A percentile compares a stretch with the other conserved stretches of the same genome.
phyloP scores from a whole-genome alignment of 2,797 vertebrate species.

The Chloroceryle amazona region DNA sequence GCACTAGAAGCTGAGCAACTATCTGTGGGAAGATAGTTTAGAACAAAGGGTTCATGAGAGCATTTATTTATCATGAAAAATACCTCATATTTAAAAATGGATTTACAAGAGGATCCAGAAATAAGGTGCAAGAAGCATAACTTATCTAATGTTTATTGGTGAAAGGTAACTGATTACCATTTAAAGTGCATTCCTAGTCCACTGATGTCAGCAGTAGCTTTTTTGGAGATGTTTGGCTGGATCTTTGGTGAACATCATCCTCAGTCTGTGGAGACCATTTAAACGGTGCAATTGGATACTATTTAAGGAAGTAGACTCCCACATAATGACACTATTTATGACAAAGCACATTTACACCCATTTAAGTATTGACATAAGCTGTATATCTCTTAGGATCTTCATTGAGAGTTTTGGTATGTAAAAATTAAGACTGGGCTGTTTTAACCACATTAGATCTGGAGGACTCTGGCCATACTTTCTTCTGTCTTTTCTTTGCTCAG shows the following conservation, averaged over 20 bases:
- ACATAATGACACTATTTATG: neutral
- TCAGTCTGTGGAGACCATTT: neutral
- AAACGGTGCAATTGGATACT: neutral
- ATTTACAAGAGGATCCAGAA: neutral
- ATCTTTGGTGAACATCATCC: neutral
- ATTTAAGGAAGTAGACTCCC: neutral
- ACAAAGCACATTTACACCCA: neutral
- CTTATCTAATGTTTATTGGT: neutral
- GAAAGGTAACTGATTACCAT: neutral
- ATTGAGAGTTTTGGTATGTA: neutral
- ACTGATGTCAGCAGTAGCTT: neutral
- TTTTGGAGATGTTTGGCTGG: neutral
- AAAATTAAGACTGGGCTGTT: neutral
- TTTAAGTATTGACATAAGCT: neutral
- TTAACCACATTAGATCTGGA: neutral
- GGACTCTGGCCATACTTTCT: neutral
- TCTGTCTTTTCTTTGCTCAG: neutral
- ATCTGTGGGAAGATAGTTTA: neutral
- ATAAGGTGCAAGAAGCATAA: neutral
- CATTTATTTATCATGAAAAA: neutral
- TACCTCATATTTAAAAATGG: neutral
- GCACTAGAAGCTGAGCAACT: neutral
- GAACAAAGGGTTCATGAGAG: neutral
- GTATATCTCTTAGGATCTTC: neutral
- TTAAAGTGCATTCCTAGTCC: neutral